Conservation (phyloP, 2,888 invertebrate genomes). For the Noctua comes region DNA sequence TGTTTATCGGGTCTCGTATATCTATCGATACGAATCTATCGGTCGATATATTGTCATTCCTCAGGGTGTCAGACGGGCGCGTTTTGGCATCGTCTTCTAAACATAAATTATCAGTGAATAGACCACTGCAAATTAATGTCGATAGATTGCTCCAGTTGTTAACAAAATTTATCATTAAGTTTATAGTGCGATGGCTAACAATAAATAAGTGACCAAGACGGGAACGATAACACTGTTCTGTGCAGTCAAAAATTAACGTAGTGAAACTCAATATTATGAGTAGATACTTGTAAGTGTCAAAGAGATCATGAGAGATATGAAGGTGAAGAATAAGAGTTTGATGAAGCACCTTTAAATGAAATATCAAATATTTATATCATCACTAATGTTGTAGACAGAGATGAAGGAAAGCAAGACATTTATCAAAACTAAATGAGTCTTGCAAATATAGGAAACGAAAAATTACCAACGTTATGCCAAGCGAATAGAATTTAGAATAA, state of each 20-base stretch:
- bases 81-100: slow-evolving; percentile 70
- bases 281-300: background rate
- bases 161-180: slow-evolving; percentile 69
- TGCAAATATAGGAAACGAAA: slow-evolving; percentile 13
- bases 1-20: slow-evolving; percentile 60
- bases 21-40: slow-evolving; percentile 66
- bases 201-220: slow-evolving; percentile 56
- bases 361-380: slow-evolving; percentile 38
- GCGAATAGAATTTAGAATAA: slow-evolving; percentile 14
- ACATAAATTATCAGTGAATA: slow-evolving; percentile 71
- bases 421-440: slow-evolving; percentile 37
- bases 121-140: slow-evolving; percentile 64
- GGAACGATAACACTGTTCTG: slow-evolving; percentile 13
- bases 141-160: slow-evolving; percentile 70
- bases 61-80: slow-evolving; percentile 65
- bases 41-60: slow-evolving; percentile 69
- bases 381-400: slow-evolving; percentile 16
- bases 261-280: background rate
- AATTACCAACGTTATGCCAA: slow-evolving; percentile 2
- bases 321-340: slow-evolving; percentile 27
- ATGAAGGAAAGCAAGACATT: slow-evolving; percentile 38
- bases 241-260: slow-evolving; percentile 2
- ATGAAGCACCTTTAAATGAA: slow-evolving; percentile 41
- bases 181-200: slow-evolving; percentile 46
- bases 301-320: background rate